phyloP scores from a whole-genome alignment of 2,888 invertebrate species.

The Onchidella celtica region DNA sequence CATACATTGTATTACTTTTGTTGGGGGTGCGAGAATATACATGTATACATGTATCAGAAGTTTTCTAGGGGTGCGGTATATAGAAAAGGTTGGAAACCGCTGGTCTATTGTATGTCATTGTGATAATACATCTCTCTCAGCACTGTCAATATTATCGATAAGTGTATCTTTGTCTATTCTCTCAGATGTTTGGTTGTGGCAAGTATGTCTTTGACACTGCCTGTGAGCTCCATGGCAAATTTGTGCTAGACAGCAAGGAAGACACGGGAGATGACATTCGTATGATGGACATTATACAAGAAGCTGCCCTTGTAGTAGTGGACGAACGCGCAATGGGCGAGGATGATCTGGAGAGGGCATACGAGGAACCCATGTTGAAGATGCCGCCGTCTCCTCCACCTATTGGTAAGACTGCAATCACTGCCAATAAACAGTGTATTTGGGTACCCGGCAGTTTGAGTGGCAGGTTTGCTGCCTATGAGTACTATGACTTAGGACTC shows the following conservation, averaged over 20 bases:
- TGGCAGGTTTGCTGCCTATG: no score
- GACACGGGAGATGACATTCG: slow-evolving; percentile 12
- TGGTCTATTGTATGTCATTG: no score
- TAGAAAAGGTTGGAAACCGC: no score
- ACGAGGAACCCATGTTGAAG: slow-evolving; percentile 12
- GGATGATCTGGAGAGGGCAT: slow-evolving; percentile 10
- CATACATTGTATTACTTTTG: no score
- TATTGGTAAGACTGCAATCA: slow-evolving; percentile 32
- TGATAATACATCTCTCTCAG: no score
- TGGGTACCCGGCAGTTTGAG: no score
- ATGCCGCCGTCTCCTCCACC: slow-evolving; percentile 42
- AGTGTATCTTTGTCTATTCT: background rate
- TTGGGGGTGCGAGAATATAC: no score
- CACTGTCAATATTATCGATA: no score
- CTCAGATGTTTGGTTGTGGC: slow-evolving; percentile 42
- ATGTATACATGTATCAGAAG: no score
- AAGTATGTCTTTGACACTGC: slow-evolving; percentile 45
- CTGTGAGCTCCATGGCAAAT: slow-evolving; percentile 43
- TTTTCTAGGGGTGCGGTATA: no score
- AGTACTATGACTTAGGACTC: no score
- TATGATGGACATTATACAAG: slow-evolving; percentile 36
- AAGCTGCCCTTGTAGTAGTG: slow-evolving; percentile 25
- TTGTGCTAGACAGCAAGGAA: slow-evolving; percentile 29
- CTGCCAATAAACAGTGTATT: no score
- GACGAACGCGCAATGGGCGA: slow-evolving; percentile 7